Percentiles rank a stretch among this genome's conserved stretches.
phyloP scores from a whole-genome alignment of 1,140 invertebrate genomes.

The Calliopsis andreniformis region DNA sequence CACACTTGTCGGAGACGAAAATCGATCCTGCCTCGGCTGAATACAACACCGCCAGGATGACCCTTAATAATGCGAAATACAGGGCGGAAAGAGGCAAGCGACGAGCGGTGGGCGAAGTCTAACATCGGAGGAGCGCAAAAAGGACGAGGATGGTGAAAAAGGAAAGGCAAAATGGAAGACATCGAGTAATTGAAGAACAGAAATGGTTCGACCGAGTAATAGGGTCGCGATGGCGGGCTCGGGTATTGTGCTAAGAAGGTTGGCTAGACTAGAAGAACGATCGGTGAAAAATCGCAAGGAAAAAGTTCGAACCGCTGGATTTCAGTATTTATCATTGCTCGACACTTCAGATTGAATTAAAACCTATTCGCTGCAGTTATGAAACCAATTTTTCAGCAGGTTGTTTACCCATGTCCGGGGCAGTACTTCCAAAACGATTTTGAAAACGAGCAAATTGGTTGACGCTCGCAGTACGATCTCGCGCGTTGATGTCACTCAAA shows the following conservation, averaged over 20 bases:
- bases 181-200: constrained; percentile 51
- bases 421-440: constrained; percentile 20
- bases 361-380: not conserved
- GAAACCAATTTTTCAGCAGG: not conserved
- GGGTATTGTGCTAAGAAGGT: constrained; percentile 57
- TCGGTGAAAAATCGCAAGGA: constrained; percentile 37
- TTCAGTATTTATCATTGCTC: constrained; percentile 39
- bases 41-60: constrained; percentile 45
- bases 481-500: constrained; percentile 2
- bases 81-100: not conserved
- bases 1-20: constrained; percentile 37
- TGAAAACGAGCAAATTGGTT: not conserved
- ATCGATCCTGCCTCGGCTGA: constrained; percentile 51
- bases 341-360: not conserved
- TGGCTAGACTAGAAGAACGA: constrained; percentile 60
- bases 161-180: constrained; percentile 12
- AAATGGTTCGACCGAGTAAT: constrained; percentile 63
- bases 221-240: constrained; percentile 56
- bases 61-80: constrained; percentile 60
- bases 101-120: not conserved
- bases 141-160: constrained; percentile 25
- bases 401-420: not conserved
- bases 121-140: not conserved
- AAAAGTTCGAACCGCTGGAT: not conserved
- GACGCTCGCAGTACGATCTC: not conserved